A percentile compares a stretch with the other conserved stretches of the same genome.
These are phyloP conservation scores for Drosophila tropicalis DNA, from an alignment of 1,140 invertebrate species.

Conservation along the genomic window DNA sequence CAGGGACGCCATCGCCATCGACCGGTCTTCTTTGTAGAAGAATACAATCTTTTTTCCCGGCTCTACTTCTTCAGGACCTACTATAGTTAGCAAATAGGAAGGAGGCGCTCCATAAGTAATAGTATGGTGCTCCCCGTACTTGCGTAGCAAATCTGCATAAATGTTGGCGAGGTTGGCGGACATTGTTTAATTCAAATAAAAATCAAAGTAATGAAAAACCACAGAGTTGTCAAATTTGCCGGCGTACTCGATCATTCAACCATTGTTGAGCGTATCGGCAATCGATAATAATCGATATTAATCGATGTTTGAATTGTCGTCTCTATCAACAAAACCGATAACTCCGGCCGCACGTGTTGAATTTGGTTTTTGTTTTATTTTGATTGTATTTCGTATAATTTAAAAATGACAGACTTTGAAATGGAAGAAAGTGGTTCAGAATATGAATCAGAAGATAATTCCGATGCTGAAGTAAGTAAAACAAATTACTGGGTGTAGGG, in stretches of 20 bases:
- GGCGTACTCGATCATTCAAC: no score
- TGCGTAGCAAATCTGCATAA: conserved; percentile 63
- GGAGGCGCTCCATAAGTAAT: conserved; percentile 64
- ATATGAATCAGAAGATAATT: conserved; percentile 75
- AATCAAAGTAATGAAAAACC: background rate
- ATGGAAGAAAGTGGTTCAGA: conserved; percentile 68
- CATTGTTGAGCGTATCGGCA: no score
- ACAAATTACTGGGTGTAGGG: no score
- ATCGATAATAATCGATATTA: background rate
- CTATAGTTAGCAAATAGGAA: conserved; percentile 55
- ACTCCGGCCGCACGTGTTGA: conserved; percentile 63
- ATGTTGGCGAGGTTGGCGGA: conserved; percentile 62
- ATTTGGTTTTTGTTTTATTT: conserved; percentile 56
- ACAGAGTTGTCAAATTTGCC: no score
- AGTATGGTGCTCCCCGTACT: conserved; percentile 65
- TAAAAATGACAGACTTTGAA: conserved; percentile 74
- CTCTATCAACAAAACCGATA: conserved; percentile 30
- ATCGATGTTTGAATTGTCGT: background rate
- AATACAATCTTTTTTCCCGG: conserved; percentile 60
- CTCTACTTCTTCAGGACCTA: conserved; percentile 47
- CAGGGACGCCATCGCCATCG: background rate
- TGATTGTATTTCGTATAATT: conserved; percentile 26
- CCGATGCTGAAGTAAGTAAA: conserved; percentile 68
- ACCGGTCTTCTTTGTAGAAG: conserved; percentile 67
- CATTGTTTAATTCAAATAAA: conserved; percentile 34